These are phyloP conservation scores for Ornithoptera priamus DNA, from an alignment of 2,888 invertebrate genomes.

Conservation along the genomic window DNA sequence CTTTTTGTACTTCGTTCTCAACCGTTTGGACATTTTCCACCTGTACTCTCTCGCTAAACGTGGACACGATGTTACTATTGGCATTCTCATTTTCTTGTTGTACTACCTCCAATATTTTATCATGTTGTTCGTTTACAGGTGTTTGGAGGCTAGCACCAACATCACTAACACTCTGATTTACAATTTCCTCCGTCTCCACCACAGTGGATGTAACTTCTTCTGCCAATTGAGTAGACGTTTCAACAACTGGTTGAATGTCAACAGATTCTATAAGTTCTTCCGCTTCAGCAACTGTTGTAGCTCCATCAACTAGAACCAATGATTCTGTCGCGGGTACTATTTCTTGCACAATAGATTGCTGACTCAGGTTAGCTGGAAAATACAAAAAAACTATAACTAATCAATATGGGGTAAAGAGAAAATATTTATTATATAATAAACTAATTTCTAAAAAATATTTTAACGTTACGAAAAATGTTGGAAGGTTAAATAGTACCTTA, in stretches of 20 bases:
- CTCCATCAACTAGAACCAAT: constrained; percentile 7
- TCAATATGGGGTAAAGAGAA: no score
- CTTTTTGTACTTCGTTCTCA: constrained; percentile 28
- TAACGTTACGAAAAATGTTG: no score
- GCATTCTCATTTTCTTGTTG: constrained; percentile 34
- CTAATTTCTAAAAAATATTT: no score
- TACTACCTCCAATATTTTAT: constrained; percentile 24
- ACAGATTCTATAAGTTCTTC: constrained; percentile 1
- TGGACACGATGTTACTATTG: constrained; percentile 31
- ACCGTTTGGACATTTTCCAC: constrained; percentile 26
- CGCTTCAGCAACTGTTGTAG: constrained; percentile 1
- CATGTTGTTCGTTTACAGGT: constrained; percentile 2
- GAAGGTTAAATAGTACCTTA: no score
- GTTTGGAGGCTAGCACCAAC: constrained; percentile 10
- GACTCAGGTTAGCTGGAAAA: constrained; percentile 12
- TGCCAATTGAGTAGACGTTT: constrained; percentile 7
- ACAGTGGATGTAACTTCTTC: constrained; percentile 19
- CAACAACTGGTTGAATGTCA: constrained; percentile 10
- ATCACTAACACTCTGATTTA: constrained; percentile 4
- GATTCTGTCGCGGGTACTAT: constrained; percentile 33
- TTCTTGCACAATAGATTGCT: constrained; percentile 17
- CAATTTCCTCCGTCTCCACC: neutral
- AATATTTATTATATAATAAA: no score
- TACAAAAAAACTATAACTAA: no score
- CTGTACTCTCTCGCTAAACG: constrained; percentile 17